phyloP scores from a whole-genome alignment of 2,113 vertebrate genomes.

The Nothoprocta pentlandii region DNA sequence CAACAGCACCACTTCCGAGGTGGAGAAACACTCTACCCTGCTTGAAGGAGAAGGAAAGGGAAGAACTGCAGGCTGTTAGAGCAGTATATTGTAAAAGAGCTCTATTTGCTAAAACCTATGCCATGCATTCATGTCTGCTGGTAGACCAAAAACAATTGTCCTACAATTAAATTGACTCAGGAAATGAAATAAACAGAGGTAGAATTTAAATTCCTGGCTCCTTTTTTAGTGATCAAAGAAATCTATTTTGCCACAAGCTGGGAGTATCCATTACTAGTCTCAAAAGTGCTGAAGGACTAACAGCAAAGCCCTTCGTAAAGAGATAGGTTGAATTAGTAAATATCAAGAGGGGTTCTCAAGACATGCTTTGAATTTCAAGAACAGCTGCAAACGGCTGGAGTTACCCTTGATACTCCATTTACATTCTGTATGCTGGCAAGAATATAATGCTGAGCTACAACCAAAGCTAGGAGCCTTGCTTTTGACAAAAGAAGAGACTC shows the following conservation, averaged over 20 bases:
- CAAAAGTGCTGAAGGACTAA: conserved; percentile 19
- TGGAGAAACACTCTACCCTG: neutral
- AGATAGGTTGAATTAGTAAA: conserved; percentile 38
- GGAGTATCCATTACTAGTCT: conserved; percentile 9
- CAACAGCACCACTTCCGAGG: neutral
- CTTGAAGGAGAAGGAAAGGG: neutral
- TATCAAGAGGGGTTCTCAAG: neutral
- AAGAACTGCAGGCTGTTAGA: neutral
- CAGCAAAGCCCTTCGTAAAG: neutral
- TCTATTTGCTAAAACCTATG: neutral
- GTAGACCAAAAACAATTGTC: neutral
- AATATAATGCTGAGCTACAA: neutral
- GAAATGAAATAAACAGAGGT: conserved; percentile 12
- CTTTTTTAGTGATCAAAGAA: conserved; percentile 51
- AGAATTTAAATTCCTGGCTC: neutral
- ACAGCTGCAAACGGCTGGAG: neutral
- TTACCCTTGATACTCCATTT: neutral
- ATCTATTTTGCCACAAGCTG: conserved; percentile 23
- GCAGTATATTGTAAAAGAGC: neutral
- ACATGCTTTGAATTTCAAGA: conserved; percentile 31
- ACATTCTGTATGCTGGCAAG: neutral
- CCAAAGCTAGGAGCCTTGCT: neutral
- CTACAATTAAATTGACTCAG: neutral
- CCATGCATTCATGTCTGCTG: neutral
- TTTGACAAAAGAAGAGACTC: neutral